Evolutionary conservation across 2,888 invertebrate genomes (phyloP).

Genomic region (Slavum lentiscoides): DNA sequence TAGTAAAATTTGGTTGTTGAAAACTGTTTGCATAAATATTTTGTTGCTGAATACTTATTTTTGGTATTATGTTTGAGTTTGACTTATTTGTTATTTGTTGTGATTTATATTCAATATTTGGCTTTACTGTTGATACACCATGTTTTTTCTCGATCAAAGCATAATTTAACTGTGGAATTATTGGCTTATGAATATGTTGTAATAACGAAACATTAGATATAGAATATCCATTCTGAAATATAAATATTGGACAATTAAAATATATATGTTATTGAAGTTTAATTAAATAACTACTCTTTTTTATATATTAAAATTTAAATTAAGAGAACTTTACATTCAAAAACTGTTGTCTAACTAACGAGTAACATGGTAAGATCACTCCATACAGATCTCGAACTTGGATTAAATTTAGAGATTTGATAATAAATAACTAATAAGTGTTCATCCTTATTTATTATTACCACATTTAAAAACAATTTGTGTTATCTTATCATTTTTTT

Average conservation of each 20-base stretch:
- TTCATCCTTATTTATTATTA: too few species aligned
- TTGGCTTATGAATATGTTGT: constrained; percentile 58
- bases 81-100: constrained; percentile 19
- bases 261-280: not conserved
- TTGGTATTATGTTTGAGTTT: not conserved
- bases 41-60: constrained; percentile 11
- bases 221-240: constrained; percentile 58
- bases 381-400: too few species aligned
- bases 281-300: not conserved
- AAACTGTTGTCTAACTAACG: too few species aligned
- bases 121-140: constrained; percentile 16
- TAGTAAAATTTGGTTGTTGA: constrained; percentile 17
- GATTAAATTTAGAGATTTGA: too few species aligned
- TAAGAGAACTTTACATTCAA: not conserved
- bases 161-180: constrained; percentile 60
- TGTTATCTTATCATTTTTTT: too few species aligned
- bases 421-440: too few species aligned
- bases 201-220: constrained; percentile 57
- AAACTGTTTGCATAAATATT: constrained; percentile 8
- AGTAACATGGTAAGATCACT: too few species aligned
- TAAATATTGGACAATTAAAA: constrained; percentile 1
- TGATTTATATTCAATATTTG: constrained; percentile 19
- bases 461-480: too few species aligned
- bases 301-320: not conserved
- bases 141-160: constrained; percentile 40